phyloP scores from a whole-genome alignment of 1,140 invertebrate genomes.

The Drosophila asahinai region DNA sequence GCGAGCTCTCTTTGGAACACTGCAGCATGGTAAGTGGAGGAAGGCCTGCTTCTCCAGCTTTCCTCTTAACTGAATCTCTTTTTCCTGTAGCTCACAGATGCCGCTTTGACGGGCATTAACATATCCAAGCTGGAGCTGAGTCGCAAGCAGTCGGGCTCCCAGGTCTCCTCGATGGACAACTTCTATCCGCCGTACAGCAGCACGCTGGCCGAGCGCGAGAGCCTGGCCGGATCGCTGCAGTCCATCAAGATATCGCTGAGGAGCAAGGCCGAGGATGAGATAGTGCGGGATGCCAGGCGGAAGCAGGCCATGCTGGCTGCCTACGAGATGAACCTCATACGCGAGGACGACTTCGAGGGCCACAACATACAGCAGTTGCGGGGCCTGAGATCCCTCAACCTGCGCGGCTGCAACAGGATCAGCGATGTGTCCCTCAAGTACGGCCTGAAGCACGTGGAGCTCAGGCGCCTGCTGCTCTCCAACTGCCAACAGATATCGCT shows the following conservation, averaged over 20 bases:
- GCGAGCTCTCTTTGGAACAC: constrained; percentile 87
- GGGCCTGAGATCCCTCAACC: constrained; percentile 87
- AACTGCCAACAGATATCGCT: constrained; percentile 90
- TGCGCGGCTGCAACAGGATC: constrained; percentile 89
- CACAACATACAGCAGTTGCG: constrained; percentile 87
- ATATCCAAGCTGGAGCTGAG: constrained; percentile 75
- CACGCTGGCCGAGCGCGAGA: constrained; percentile 47
- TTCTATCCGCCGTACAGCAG: constrained; percentile 67
- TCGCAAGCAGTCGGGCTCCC: constrained; percentile 45
- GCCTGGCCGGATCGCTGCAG: constrained; percentile 54
- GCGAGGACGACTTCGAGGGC: constrained; percentile 84
- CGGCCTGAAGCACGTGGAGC: constrained; percentile 88
- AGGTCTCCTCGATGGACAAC: constrained; percentile 51
- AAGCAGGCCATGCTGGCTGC: constrained; percentile 88
- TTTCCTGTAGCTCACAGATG: constrained; percentile 86
- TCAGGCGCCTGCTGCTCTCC: constrained; percentile 86
- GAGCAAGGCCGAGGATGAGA: constrained; percentile 89
- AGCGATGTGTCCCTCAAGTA: constrained; percentile 90
- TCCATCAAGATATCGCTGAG: constrained; percentile 87
- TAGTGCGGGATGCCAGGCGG: constrained; percentile 88
- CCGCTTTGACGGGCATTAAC: constrained; percentile 88
- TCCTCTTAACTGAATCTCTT: too few species aligned
- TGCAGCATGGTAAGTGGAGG: constrained; percentile 87
- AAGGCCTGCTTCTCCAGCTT: too few species aligned
- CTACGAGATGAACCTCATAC: constrained; percentile 86